Percentiles rank a stretch among this genome's conserved stretches.
These are phyloP conservation scores for Apis florea DNA, from an alignment of 1,140 invertebrate genomes.

Conservation along the genomic window DNA sequence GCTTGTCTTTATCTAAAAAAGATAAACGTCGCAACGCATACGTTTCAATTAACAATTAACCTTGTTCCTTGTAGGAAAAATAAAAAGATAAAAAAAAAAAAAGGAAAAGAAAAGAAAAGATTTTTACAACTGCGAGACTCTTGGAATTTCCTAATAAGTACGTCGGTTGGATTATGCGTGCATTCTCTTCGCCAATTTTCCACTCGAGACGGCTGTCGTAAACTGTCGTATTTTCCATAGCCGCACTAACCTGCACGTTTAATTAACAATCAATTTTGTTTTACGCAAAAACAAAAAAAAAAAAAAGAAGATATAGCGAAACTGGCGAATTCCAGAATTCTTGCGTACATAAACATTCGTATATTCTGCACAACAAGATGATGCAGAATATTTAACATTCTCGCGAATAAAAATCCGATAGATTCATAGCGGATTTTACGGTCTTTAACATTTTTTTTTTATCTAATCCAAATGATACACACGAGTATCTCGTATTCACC, in stretches of 20 bases:
- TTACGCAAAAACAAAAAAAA: background rate
- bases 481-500: no score
- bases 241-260: background rate
- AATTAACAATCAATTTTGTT: conserved; percentile 8
- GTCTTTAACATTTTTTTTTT: no score
- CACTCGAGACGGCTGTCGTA: background rate
- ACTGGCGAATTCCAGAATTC: background rate
- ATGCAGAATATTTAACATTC: no score
- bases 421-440: no score
- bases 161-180: background rate
- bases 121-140: background rate
- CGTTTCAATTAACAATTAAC: conserved; percentile 29
- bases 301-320: background rate
- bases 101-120: no score
- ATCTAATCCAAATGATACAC: no score
- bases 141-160: background rate
- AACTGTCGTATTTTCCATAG: background rate
- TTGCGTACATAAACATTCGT: no score
- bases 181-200: background rate
- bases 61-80: background rate
- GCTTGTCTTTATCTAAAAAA: conserved; percentile 11
- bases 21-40: conserved; percentile 9
- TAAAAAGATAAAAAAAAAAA: no score
- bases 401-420: no score
- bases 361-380: no score